Percentiles rank a stretch among this genome's conserved stretches.
These are phyloP conservation scores for Zingel zingel DNA, from an alignment of 2,113 vertebrate genomes.

Conservation along the genomic window DNA sequence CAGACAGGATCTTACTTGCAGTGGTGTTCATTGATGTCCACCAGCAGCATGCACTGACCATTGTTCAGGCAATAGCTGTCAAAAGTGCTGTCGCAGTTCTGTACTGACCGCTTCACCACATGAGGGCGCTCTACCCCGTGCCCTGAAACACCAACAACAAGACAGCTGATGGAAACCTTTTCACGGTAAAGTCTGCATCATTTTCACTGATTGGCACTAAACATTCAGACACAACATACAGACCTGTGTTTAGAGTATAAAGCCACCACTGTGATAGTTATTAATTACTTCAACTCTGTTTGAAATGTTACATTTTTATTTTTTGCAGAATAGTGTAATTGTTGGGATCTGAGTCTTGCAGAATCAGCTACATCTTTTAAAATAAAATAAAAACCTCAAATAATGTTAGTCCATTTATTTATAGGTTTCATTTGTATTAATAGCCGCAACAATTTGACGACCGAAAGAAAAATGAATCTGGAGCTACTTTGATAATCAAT, in stretches of 20 bases:
- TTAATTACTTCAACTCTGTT: neutral
- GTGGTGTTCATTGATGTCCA: slow-evolving; percentile 74
- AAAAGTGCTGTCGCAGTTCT: slow-evolving; percentile 58
- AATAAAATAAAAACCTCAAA: neutral
- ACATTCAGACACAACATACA: neutral
- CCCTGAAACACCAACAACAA: slow-evolving; percentile 38
- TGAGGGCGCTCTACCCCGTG: slow-evolving; percentile 56
- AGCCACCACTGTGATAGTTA: no score
- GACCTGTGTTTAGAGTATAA: neutral
- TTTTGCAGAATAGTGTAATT: neutral
- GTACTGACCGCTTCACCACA: slow-evolving; percentile 52
- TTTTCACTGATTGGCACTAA: neutral
- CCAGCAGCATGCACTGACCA: slow-evolving; percentile 76
- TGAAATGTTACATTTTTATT: neutral
- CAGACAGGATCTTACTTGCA: slow-evolving; percentile 72
- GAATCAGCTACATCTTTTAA: neutral
- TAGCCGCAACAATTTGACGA: neutral
- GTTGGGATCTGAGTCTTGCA: neutral
- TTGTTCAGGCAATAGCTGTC: slow-evolving; percentile 76
- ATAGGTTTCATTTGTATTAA: neutral
- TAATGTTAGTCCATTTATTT: neutral
- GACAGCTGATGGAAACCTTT: neutral
- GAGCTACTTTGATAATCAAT: neutral
- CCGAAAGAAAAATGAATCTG: neutral
- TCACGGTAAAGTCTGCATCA: neutral